Evolutionary conservation across 2,113 vertebrate genomes (phyloP).

Genomic region (Xenopus borealis): DNA sequence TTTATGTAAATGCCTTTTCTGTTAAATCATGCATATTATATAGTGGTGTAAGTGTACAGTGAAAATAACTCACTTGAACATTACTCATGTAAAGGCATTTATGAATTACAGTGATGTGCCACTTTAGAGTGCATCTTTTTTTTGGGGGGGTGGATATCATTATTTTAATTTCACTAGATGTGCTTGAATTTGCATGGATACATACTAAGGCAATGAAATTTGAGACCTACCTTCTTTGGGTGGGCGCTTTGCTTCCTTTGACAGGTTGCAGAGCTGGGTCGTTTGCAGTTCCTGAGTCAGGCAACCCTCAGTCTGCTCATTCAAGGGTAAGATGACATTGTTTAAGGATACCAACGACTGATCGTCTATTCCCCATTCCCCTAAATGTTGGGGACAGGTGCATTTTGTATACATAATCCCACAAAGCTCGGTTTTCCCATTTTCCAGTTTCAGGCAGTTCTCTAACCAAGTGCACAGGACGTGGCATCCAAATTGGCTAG

Average conservation of each 20-base stretch:
- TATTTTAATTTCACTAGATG: no score
- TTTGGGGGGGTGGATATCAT: no score
- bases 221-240: constrained; percentile 95
- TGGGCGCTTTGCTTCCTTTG: constrained; percentile 89
- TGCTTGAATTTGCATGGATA: constrained; percentile 53
- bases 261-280: constrained; percentile 95
- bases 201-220: not conserved
- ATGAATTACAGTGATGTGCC: no score
- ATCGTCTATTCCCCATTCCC: constrained; percentile 86
- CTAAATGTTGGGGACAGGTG: constrained; percentile 96
- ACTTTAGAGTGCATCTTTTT: no score
- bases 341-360: constrained; percentile 92
- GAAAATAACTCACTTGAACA: no score
- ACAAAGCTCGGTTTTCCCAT: constrained; percentile 90
- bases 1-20: no score
- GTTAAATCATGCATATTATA: no score
- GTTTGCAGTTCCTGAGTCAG: constrained; percentile 94
- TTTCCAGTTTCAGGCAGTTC: constrained; percentile 94
- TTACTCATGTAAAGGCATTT: no score
- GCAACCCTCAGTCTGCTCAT: constrained; percentile 96
- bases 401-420: constrained; percentile 98
- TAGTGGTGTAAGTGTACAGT: no score
- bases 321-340: constrained; percentile 96
- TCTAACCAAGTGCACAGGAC: constrained; percentile 97
- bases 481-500: constrained; percentile 97